A percentile compares a stretch with the other conserved stretches of the same genome.
Conservation (phyloP, 2,888 invertebrate species). For the Rhogogaster chlorosoma region DNA sequence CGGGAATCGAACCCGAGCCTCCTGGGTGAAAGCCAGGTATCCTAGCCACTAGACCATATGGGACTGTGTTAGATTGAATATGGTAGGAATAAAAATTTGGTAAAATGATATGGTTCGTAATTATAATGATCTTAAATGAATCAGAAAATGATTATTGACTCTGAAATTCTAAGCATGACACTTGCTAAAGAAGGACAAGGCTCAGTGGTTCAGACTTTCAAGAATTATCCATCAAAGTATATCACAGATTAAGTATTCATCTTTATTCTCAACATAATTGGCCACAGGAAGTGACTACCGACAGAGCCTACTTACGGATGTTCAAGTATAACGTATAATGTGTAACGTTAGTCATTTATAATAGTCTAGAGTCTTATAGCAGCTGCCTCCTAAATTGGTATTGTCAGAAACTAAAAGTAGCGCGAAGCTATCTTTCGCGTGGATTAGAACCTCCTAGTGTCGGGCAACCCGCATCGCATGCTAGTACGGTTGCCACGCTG, state of each 20-base stretch:
- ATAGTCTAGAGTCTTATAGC: not conserved
- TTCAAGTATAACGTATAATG: not conserved
- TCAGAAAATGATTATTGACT: not conserved
- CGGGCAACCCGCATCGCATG: slow-evolving; percentile 14
- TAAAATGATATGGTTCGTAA: not conserved
- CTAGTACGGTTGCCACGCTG: not conserved
- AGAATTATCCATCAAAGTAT: not conserved
- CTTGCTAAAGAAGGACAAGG: not conserved
- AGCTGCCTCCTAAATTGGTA: slow-evolving; percentile 24
- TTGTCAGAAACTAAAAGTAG: not conserved
- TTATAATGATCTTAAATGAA: not conserved
- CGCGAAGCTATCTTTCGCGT: not conserved
- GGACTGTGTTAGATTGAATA: slow-evolving; percentile 5
- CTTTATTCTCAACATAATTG: not conserved
- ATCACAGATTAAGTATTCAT: not conserved
- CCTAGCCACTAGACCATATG: slow-evolving; percentile 61
- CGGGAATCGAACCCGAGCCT: slow-evolving; percentile 48
- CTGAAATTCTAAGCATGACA: not conserved
- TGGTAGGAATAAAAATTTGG: not conserved
- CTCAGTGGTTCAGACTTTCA: not conserved
- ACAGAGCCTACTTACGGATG: not conserved
- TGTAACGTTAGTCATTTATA: not conserved
- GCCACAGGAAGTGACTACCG: slow-evolving; percentile 18
- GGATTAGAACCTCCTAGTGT: not conserved
- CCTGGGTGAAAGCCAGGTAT: slow-evolving; percentile 57